These are phyloP conservation scores for Nephila pilipes DNA, from an alignment of 1,140 invertebrate species.

Conservation along the genomic window DNA sequence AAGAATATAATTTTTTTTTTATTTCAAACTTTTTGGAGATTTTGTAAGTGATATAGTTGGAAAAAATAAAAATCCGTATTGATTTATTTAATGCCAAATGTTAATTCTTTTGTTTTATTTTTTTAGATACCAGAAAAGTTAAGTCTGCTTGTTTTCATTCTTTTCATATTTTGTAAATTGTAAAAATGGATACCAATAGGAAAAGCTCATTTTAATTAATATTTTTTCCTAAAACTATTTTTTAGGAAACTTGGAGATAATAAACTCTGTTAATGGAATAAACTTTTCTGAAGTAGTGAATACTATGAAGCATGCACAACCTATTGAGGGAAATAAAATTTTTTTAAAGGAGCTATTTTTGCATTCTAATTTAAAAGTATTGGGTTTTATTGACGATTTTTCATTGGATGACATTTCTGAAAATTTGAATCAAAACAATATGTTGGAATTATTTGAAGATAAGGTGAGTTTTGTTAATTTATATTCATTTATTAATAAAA, in stretches of 20 bases:
- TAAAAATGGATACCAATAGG: neutral
- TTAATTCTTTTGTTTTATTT: too few relatives aligned
- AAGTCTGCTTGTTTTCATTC: too few relatives aligned
- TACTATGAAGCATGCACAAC: neutral
- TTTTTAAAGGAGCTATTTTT: neutral
- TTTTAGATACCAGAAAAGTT: too few relatives aligned
- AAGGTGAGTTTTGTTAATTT: neutral
- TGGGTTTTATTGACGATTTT: neutral
- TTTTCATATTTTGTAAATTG: neutral
- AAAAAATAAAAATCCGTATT: too few relatives aligned
- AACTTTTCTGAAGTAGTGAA: neutral
- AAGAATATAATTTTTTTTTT: too few relatives aligned
- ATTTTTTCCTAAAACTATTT: neutral
- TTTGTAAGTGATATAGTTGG: too few relatives aligned
- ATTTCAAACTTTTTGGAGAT: too few relatives aligned
- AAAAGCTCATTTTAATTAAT: neutral
- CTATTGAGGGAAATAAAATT: neutral
- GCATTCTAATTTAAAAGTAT: neutral
- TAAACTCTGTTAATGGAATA: neutral
- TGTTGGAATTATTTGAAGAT: neutral
- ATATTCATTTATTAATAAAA: too few relatives aligned
- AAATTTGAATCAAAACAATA: neutral
- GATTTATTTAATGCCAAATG: too few relatives aligned
- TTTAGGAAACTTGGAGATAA: slow-evolving; percentile 10
- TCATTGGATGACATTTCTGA: neutral